Base-by-base conservation (phyloP, 30 jellyfish, hydroid and myxozoan species). In the Hydractinia symbiolongicarpus region DNA sequence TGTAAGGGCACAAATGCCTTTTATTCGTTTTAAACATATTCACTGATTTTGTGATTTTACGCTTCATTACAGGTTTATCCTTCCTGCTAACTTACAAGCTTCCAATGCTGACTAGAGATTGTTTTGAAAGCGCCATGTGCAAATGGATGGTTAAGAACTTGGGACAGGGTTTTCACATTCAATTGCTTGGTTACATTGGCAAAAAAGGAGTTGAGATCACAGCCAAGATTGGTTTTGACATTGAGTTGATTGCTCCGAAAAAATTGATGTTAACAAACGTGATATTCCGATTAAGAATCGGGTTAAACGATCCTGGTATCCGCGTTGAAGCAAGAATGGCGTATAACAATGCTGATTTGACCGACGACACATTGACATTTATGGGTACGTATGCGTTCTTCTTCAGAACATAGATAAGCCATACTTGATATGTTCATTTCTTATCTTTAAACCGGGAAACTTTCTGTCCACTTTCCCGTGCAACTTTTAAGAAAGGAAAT, bases 261-360 rank as follows among this genome's bases (percentile, higher is more conserved):
- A 51, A n/a, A n/a, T 51, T 64, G 4, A 64, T n/a, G 40, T 4
- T 64, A 7, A 51, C 19, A n/a, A 51, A 64, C 4, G 40, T 64
- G 52, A 64, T 64, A 6, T 51, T 64, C 8, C 19, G 40, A 64
- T 64, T 64, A 51, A 64, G 40, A 64, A 64, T 64, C 40, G 74
- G 74, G 1, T 64, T 64, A 64, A n/a, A 64, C 40, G 74, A 64
- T 51, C 74, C 74, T n/a, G 40, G 74, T 64, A n/a, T 64, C 74
- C 74, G 74, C 8, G 19, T 64, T 44, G 52, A 64, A 51, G 9
- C 40, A 13, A 64, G 17, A 6, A 51, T 64, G 16, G 9, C 40
- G 74, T 64, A 64, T 13, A 64, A 64, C 17, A 64, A 64, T 13
- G 40, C 19, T 4, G 74, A 64, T 64, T 13, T 64, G 74, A 64